Conservation (phyloP, 1,140 invertebrate genomes). For the Globodera rostochiensis region DNA sequence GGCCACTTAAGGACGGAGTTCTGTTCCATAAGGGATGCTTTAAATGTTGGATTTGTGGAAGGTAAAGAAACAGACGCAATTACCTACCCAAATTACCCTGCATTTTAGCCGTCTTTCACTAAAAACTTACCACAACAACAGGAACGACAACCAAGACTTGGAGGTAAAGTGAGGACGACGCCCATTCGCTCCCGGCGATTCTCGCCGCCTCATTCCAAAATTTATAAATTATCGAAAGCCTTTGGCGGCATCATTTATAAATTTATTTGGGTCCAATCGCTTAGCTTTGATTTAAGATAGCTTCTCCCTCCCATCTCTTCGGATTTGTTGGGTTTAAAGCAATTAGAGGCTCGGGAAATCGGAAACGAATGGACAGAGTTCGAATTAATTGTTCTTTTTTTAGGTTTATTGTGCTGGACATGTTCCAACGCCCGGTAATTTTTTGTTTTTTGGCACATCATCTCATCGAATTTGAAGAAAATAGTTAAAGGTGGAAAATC, state of each 20-base stretch:
- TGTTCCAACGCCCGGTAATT: constrained; percentile 55
- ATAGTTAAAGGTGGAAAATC: too few relatives aligned
- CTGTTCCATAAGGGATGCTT: constrained; percentile 66
- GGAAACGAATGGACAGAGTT: too few relatives aligned
- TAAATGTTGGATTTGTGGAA: constrained; percentile 65
- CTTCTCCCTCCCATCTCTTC: too few relatives aligned
- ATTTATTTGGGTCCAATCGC: too few relatives aligned
- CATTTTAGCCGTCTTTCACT: constrained; percentile 44
- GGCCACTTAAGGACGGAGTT: constrained; percentile 62
- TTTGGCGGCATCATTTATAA: too few relatives aligned
- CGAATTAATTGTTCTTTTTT: constrained; percentile 24
- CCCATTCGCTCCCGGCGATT: neutral
- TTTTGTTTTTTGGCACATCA: neutral
- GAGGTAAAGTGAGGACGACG: constrained; percentile 41
- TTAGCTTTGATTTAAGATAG: too few relatives aligned
- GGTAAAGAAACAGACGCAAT: constrained; percentile 8
- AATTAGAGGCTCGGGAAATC: too few relatives aligned
- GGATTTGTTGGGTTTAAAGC: too few relatives aligned
- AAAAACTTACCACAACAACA: constrained; percentile 64
- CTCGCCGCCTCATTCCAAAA: too few relatives aligned
- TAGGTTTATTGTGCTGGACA: constrained; percentile 65
- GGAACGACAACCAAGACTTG: constrained; percentile 64
- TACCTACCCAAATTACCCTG: neutral
- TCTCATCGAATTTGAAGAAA: neutral
- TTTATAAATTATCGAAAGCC: constrained; percentile 45